Evolutionary conservation across 2,797 vertebrate species (phyloP).

Genomic region (Manis crassicaudata): DNA sequence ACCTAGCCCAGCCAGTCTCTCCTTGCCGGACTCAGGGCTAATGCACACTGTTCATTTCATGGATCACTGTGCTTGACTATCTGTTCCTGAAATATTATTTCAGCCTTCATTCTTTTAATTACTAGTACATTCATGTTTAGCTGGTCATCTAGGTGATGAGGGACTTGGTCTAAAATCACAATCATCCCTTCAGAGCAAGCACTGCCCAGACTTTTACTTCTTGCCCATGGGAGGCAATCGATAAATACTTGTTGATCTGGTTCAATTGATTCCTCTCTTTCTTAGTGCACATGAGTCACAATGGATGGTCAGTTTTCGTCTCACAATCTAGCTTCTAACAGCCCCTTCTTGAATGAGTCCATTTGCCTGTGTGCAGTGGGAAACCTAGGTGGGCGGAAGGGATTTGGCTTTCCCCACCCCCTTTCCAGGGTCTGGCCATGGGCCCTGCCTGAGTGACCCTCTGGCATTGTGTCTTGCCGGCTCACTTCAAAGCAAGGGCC

Average conservation of each 20-base stretch:
- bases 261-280: background rate
- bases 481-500: slow-evolving; percentile 35
- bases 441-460: background rate
- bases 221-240: background rate
- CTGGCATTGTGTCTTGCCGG: background rate
- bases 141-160: background rate
- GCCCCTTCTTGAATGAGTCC: background rate
- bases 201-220: background rate
- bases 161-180: background rate
- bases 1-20: background rate
- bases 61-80: background rate
- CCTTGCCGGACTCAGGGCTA: rapidly evolving
- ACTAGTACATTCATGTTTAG: background rate
- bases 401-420: background rate
- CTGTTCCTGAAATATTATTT: background rate
- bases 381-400: background rate
- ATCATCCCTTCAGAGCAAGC: background rate
- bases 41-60: background rate
- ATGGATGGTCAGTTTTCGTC: background rate
- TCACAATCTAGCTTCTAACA: background rate
- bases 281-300: background rate
- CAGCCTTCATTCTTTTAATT: background rate
- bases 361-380: background rate
- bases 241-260: background rate
- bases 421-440: background rate